phyloP scores from a whole-genome alignment of 2,797 vertebrate species.

The Alcedo quadribrachys region DNA sequence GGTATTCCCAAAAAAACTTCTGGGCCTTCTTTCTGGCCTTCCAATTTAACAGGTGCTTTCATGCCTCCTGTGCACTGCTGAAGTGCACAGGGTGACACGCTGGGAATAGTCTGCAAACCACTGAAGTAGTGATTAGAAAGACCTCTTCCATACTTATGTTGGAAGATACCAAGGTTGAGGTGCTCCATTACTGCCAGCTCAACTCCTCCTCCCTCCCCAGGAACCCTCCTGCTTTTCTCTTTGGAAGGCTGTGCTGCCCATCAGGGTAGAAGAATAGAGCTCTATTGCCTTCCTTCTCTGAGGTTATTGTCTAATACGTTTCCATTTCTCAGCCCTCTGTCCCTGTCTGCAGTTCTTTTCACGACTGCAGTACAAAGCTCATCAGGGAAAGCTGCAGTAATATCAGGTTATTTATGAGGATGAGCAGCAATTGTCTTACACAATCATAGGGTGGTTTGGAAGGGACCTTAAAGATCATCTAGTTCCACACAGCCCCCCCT shows the following conservation, averaged over 20 bases:
- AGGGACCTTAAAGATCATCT: no score
- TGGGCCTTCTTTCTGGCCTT: neutral
- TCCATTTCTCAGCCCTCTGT: neutral
- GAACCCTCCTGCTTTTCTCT: neutral
- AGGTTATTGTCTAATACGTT: neutral
- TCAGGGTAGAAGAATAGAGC: neutral
- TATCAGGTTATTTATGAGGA: neutral
- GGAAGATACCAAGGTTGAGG: neutral
- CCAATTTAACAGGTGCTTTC: neutral
- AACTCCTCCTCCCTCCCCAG: neutral
- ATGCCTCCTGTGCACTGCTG: neutral
- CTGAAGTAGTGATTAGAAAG: neutral
- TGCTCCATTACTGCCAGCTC: neutral
- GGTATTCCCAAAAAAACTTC: neutral
- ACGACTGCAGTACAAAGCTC: neutral
- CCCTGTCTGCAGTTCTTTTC: neutral
- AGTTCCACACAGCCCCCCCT: neutral
- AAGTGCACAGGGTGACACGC: fast-evolving
- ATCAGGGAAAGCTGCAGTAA: neutral
- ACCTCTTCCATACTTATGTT: fast-evolving
- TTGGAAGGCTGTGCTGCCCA: neutral
- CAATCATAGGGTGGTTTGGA: neutral
- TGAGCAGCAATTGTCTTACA: neutral
- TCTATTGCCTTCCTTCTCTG: neutral
- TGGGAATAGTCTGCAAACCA: neutral